These are phyloP conservation scores for Schizopygopsis malacanthus DNA, from an alignment of 2,797 vertebrate species.

Conservation along the genomic window DNA sequence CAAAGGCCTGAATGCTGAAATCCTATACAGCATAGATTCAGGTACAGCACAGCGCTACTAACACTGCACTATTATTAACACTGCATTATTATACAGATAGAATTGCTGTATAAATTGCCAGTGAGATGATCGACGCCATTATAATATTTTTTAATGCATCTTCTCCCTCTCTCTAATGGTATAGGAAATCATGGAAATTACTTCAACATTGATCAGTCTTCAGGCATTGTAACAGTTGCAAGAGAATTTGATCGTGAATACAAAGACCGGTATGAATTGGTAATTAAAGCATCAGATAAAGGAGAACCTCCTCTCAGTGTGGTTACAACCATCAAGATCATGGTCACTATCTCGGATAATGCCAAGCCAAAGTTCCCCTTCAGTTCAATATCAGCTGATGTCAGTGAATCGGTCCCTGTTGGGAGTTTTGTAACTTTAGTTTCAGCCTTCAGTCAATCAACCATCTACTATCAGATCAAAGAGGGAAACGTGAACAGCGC, in stretches of 20 bases:
- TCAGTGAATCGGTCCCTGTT: slow-evolving; percentile 76
- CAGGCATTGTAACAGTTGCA: slow-evolving; percentile 81
- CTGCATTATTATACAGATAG: neutral
- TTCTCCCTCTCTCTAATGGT: slow-evolving; percentile 30
- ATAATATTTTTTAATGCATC: slow-evolving; percentile 9
- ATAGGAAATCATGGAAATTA: slow-evolving; percentile 84
- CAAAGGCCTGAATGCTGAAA: slow-evolving; percentile 84
- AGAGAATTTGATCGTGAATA: slow-evolving; percentile 80
- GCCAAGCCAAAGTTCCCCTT: slow-evolving; percentile 81
- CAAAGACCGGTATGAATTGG: slow-evolving; percentile 80
- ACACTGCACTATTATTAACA: neutral
- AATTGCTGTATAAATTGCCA: neutral
- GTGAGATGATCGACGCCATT: neutral
- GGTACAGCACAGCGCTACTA: slow-evolving; percentile 70
- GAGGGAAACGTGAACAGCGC: slow-evolving; percentile 78
- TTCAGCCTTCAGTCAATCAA: slow-evolving; percentile 83
- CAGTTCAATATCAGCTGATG: slow-evolving; percentile 78
- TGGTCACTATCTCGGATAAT: slow-evolving; percentile 84
- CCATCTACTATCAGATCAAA: slow-evolving; percentile 84
- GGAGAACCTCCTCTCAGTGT: slow-evolving; percentile 81
- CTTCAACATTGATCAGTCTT: slow-evolving; percentile 81
- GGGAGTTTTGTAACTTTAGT: slow-evolving; percentile 83
- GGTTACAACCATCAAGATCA: slow-evolving; percentile 75
- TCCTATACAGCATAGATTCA: slow-evolving; percentile 85
- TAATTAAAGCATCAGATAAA: slow-evolving; percentile 83